Evolutionary conservation across 2,888 invertebrate genomes (phyloP).

Genomic region (Tenodera sinensis): DNA sequence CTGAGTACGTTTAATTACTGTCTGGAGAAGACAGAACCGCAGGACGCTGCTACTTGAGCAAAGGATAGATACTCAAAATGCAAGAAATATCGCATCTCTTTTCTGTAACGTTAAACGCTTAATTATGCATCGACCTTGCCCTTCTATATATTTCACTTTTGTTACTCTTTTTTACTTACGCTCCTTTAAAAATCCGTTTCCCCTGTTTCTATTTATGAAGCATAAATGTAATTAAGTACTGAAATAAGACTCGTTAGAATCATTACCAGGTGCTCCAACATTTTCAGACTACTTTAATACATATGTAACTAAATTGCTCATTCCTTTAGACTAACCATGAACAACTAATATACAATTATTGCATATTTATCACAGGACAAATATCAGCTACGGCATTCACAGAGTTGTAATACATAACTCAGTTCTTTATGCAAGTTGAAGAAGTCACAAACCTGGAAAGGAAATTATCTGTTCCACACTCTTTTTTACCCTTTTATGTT

Average conservation of each 20-base stretch:
- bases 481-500: no score
- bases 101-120: not conserved
- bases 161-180: not conserved
- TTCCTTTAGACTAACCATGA: no score
- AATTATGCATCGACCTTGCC: not conserved
- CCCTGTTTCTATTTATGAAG: no score
- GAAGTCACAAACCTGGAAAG: no score
- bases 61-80: not conserved
- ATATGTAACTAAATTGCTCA: no score
- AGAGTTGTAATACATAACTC: no score
- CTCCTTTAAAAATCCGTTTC: not conserved
- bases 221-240: not conserved
- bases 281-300: not conserved
- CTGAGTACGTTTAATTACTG: not conserved
- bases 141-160: not conserved
- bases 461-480: no score
- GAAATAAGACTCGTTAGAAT: not conserved
- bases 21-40: not conserved
- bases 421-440: no score
- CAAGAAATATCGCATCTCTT: not conserved
- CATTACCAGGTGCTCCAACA: not conserved
- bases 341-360: no score
- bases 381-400: no score
- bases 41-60: not conserved
- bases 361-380: no score